phyloP scores from a whole-genome alignment of 2,797 vertebrate species.

The Myotis planiceps region DNA sequence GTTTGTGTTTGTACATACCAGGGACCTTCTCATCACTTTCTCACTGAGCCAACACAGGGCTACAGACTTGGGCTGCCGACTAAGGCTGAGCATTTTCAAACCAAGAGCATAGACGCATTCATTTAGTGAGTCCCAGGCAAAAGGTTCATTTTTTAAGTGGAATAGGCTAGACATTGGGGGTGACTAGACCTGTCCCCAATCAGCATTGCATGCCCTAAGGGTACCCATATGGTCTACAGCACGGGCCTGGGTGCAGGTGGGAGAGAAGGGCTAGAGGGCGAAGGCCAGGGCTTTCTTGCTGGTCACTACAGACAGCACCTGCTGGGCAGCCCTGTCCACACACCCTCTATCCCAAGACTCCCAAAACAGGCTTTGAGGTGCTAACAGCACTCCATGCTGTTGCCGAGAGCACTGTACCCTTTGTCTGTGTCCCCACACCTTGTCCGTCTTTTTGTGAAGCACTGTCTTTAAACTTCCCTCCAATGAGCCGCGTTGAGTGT shows the following conservation, averaged over 20 bases:
- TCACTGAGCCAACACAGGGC: not conserved
- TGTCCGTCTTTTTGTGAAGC: not conserved
- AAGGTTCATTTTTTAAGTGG: not conserved
- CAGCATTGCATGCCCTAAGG: not conserved
- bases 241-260: not conserved
- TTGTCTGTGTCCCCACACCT: not conserved
- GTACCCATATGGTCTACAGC: fast-evolving
- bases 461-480: not conserved
- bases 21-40: not conserved
- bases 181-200: not conserved
- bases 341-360: not conserved
- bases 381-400: not conserved
- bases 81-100: not conserved
- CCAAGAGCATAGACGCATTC: not conserved
- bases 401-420: not conserved
- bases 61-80: not conserved
- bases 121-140: not conserved
- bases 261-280: not conserved
- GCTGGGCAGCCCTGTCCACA: not conserved
- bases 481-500: not conserved
- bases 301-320: not conserved
- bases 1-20: not conserved
- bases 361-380: too few relatives aligned
- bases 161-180: not conserved
- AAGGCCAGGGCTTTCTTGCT: not conserved